Conservation (phyloP, 2,113 vertebrate genomes). For the Pleuronectes platessa region DNA sequence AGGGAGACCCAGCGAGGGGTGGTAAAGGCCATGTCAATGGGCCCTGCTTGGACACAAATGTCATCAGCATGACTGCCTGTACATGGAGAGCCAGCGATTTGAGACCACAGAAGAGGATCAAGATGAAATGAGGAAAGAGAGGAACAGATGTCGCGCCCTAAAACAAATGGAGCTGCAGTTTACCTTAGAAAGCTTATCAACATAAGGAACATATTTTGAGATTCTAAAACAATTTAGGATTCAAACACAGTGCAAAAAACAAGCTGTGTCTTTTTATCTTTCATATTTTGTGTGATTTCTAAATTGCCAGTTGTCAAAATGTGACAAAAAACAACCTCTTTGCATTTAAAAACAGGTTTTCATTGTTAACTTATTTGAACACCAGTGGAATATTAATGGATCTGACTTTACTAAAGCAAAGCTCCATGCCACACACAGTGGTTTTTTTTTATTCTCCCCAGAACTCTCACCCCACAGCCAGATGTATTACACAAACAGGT, state of each 20-base stretch:
- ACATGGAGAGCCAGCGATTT: slow-evolving; percentile 54
- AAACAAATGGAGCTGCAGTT: slow-evolving; percentile 5
- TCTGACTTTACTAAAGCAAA: slow-evolving; percentile 2
- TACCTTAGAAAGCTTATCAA: background rate
- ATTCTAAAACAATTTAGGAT: background rate
- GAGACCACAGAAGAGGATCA: slow-evolving; percentile 51
- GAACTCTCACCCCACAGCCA: background rate
- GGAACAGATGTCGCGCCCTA: background rate
- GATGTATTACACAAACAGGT: slow-evolving; percentile 5
- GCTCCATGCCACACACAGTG: background rate
- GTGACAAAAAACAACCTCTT: background rate
- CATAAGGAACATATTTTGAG: background rate
- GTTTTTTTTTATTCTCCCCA: background rate
- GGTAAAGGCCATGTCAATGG: slow-evolving; percentile 73
- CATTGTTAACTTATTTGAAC: background rate
- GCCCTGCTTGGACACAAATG: slow-evolving; percentile 71
- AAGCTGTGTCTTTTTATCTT: background rate
- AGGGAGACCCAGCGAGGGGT: slow-evolving; percentile 64
- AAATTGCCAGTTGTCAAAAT: background rate
- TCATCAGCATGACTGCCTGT: slow-evolving; percentile 69
- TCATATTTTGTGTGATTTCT: background rate
- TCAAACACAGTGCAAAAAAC: background rate
- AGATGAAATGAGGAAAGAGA: slow-evolving; percentile 34
- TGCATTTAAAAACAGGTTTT: background rate
- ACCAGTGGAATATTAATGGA: background rate